phyloP scores from a whole-genome alignment of 2,888 invertebrate genomes.

The Brachyptera putata region DNA sequence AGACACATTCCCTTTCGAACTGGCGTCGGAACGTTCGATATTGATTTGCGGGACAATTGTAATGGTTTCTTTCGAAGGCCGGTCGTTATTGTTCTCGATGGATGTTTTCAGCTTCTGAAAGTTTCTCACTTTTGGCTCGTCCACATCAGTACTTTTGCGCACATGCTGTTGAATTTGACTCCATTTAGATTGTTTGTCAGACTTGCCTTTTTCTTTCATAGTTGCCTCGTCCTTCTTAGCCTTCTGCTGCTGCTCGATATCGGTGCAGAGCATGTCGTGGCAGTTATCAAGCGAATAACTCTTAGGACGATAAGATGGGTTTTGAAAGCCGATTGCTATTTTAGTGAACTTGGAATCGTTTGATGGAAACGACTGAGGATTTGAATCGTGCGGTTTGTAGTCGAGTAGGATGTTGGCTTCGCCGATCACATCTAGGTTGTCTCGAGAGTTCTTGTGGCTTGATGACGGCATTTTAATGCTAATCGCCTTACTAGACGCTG shows the following conservation, averaged over 20 bases:
- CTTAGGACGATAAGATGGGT: not conserved
- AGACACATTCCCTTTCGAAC: no score
- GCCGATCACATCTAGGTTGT: not conserved
- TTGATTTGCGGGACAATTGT: no score
- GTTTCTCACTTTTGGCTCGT: not conserved
- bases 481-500: not conserved
- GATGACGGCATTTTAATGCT: no score
- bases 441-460: not conserved
- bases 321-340: not conserved
- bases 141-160: not conserved
- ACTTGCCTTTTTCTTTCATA: not conserved
- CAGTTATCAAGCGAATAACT: not conserved
- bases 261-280: not conserved
- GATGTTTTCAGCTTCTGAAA: not conserved
- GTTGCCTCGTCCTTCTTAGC: not conserved
- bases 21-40: no score
- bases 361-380: not conserved
- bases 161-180: no score
- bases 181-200: not conserved
- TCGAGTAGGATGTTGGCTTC: not conserved
- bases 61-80: no score
- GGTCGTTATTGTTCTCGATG: not conserved
- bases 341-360: not conserved
- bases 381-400: not conserved
- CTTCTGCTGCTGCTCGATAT: not conserved